A percentile compares a stretch with the other conserved stretches of the same genome.
Conservation (phyloP, 2,888 invertebrate species). For the Sarcophaga subvicina region DNA sequence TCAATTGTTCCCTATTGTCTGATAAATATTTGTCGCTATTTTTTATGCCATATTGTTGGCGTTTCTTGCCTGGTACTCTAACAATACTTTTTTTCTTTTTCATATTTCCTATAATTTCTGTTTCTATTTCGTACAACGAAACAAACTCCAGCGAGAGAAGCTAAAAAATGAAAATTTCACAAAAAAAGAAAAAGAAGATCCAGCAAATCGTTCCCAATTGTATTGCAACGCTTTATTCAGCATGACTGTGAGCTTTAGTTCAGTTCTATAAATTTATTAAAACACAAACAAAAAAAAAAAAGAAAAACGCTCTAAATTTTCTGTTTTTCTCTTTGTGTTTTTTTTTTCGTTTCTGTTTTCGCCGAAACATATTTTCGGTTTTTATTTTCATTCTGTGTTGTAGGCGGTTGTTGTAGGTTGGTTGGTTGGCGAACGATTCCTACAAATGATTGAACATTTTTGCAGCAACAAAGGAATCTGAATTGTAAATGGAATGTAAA, state of each 20-base stretch:
- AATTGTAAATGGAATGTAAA: no score
- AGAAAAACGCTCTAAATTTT: slow-evolving; percentile 3
- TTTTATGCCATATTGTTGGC: slow-evolving; percentile 30
- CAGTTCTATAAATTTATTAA: slow-evolving; percentile 55
- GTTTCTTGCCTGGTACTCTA: slow-evolving; percentile 28
- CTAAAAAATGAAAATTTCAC: not conserved
- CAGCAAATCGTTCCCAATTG: slow-evolving; percentile 62
- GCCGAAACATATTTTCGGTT: not conserved
- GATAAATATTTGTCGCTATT: slow-evolving; percentile 67
- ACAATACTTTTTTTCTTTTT: slow-evolving; percentile 30
- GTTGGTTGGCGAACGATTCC: not conserved
- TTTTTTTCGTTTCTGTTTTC: not conserved
- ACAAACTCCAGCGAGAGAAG: not conserved
- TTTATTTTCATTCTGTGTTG: not conserved
- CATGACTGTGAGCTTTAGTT: slow-evolving; percentile 3
- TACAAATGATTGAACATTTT: no score
- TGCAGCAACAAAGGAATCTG: no score
- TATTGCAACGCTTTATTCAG: slow-evolving; percentile 45
- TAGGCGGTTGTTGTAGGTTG: not conserved
- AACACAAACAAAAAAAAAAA: not conserved
- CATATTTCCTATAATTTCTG: slow-evolving; percentile 18
- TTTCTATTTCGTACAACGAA: slow-evolving; percentile 8
- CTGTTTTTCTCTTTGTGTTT: not conserved
- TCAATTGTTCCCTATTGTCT: slow-evolving; percentile 66
- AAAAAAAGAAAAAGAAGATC: slow-evolving; percentile 30